phyloP scores from a whole-genome alignment of 2,113 vertebrate genomes.

The Gavia stellata region DNA sequence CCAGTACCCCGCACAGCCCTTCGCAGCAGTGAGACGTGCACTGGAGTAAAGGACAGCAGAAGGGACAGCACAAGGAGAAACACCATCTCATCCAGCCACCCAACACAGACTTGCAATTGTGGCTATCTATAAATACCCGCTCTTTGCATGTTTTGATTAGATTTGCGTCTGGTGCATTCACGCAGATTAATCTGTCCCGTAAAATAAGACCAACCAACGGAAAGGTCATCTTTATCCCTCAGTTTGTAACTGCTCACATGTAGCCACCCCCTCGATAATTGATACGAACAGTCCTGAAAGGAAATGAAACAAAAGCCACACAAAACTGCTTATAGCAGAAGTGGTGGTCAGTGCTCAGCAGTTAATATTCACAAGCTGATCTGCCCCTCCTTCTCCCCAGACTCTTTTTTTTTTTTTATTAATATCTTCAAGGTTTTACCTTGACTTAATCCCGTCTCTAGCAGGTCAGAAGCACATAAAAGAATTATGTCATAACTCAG shows the following conservation, averaged over 20 bases:
- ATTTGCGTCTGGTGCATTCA: not conserved
- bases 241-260: not conserved
- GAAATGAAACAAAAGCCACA: not conserved
- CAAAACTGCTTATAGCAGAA: not conserved
- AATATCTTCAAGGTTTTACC: not conserved
- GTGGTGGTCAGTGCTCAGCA: not conserved
- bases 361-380: not conserved
- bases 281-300: not conserved
- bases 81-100: not conserved
- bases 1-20: rapidly evolving
- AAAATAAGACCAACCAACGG: not conserved
- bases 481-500: not conserved
- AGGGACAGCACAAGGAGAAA: not conserved
- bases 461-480: not conserved
- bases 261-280: not conserved
- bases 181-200: not conserved
- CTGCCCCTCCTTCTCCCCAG: not conserved
- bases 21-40: rapidly evolving
- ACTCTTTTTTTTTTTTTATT: not conserved
- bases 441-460: not conserved
- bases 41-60: not conserved
- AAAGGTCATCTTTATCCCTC: not conserved
- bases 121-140: not conserved
- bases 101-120: not conserved
- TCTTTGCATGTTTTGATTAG: not conserved